A percentile compares a stretch with the other conserved stretches of the same genome.
Conservation (phyloP, 1,140 invertebrate species). For the Lethocerus indicus region DNA sequence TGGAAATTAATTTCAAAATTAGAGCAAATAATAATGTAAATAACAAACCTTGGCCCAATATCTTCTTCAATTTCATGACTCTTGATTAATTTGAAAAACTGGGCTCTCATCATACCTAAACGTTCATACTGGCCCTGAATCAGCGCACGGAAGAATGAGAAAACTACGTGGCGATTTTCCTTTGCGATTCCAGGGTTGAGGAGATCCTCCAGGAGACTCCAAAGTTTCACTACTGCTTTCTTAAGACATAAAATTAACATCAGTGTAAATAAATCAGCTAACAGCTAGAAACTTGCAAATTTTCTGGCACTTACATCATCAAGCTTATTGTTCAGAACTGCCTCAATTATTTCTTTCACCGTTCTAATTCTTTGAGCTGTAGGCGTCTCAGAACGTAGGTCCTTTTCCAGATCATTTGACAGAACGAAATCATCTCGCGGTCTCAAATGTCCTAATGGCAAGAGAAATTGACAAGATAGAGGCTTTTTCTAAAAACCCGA, state of each 20-base stretch:
- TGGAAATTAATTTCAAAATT: not conserved
- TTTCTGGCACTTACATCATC: slow-evolving; percentile 51
- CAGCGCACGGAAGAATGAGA: slow-evolving; percentile 56
- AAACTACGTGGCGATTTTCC: slow-evolving; percentile 56
- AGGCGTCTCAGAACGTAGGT: slow-evolving; percentile 49
- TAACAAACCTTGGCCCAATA: slow-evolving; percentile 33
- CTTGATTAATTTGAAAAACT: slow-evolving; percentile 66
- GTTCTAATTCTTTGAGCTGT: slow-evolving; percentile 53
- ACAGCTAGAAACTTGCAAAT: too few relatives aligned
- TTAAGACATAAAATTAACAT: slow-evolving; percentile 22
- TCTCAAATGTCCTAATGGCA: slow-evolving; percentile 33
- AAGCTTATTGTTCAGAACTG: slow-evolving; percentile 47
- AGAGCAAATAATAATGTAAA: not conserved
- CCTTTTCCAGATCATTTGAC: slow-evolving; percentile 46
- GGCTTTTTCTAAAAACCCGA: not conserved
- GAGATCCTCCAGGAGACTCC: slow-evolving; percentile 59
- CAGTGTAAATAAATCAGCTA: not conserved
- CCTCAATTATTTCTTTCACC: slow-evolving; percentile 58
- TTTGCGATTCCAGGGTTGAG: slow-evolving; percentile 40
- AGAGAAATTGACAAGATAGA: not conserved
- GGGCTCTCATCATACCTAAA: slow-evolving; percentile 55
- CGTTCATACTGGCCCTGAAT: slow-evolving; percentile 63
- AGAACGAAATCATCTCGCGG: slow-evolving; percentile 45
- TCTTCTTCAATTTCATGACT: slow-evolving; percentile 60
- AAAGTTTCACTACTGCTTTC: slow-evolving; percentile 63